A percentile compares a stretch with the other conserved stretches of the same genome.
These are phyloP conservation scores for Melanaphis sacchari DNA, from an alignment of 1,140 invertebrate species.

Conservation along the genomic window DNA sequence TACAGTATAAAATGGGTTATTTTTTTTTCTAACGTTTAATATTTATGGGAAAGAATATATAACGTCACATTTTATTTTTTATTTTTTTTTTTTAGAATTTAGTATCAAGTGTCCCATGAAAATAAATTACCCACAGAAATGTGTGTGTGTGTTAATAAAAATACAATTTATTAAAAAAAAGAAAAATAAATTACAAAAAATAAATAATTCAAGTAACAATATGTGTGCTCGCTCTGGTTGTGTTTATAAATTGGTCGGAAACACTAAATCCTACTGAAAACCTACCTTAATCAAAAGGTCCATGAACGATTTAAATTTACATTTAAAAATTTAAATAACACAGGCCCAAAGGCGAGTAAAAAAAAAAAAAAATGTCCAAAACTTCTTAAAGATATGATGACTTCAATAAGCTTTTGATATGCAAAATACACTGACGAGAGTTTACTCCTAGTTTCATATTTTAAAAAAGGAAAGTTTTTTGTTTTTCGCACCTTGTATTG, in stretches of 20 bases:
- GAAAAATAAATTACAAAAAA: not conserved
- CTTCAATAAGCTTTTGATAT: conserved; percentile 28
- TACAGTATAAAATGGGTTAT: conserved; percentile 9
- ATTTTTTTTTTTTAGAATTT: conserved; percentile 42
- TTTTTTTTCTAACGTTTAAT: conserved; percentile 41
- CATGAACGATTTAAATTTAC: not conserved
- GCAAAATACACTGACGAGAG: not conserved
- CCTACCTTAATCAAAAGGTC: not conserved
- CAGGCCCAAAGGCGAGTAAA: not conserved
- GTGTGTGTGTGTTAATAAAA: conserved; percentile 22
- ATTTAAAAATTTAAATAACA: conserved; percentile 25
- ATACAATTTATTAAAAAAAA: conserved; percentile 33
- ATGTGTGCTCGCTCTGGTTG: not conserved
- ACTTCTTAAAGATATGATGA: not conserved
- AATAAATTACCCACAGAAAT: conserved; percentile 20
- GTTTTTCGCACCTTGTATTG: not conserved
- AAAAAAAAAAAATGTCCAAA: not conserved
- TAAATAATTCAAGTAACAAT: conserved; percentile 20
- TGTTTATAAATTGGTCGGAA: conserved; percentile 3
- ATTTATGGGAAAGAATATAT: conserved; percentile 38
- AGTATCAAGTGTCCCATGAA: conserved; percentile 22
- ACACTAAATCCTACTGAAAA: conserved; percentile 26
- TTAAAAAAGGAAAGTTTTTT: not conserved
- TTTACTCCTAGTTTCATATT: not conserved
- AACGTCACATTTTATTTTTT: conserved; percentile 20